Percentiles rank a stretch among this genome's conserved stretches.
phyloP scores from a whole-genome alignment of 37 sponge, comb jelly and placozoan genomes.

The Tethya wilhelma region DNA sequence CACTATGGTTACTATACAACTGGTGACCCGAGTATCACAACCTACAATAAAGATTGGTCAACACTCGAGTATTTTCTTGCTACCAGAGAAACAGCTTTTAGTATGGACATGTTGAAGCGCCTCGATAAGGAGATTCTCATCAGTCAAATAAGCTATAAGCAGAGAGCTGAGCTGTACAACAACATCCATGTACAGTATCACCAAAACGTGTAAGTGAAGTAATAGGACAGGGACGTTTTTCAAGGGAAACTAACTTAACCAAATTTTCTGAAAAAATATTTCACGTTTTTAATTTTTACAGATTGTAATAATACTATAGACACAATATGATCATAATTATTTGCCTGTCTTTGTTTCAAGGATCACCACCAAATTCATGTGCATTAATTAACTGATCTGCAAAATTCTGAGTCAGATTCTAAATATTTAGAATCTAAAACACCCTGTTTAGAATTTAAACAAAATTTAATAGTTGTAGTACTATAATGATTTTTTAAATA shows the following conservation, averaged over 20 bases:
- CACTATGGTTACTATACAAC: conserved; percentile 26
- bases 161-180: conserved; percentile 48
- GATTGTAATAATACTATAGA: no score
- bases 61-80: conserved; percentile 25
- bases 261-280: not conserved
- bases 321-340: no score
- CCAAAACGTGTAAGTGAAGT: not conserved
- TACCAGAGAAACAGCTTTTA: conserved; percentile 18
- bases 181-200: not conserved
- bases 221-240: not conserved
- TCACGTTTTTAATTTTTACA: not conserved
- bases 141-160: conserved; percentile 47
- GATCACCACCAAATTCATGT: no score
- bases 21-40: not conserved
- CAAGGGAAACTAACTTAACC: not conserved
- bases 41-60: conserved; percentile 24
- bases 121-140: conserved; percentile 28
- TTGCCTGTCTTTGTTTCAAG: not conserved
- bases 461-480: no score
- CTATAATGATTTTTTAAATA: no score
- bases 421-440: no score
- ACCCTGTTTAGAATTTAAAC: no score
- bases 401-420: no score
- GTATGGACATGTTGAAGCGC: not conserved
- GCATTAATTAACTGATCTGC: no score